Evolutionary conservation across 2,888 invertebrate species (phyloP), one percentile per base, ranked within the genome.

Genomic region (Mylabris sibirica): DNA sequence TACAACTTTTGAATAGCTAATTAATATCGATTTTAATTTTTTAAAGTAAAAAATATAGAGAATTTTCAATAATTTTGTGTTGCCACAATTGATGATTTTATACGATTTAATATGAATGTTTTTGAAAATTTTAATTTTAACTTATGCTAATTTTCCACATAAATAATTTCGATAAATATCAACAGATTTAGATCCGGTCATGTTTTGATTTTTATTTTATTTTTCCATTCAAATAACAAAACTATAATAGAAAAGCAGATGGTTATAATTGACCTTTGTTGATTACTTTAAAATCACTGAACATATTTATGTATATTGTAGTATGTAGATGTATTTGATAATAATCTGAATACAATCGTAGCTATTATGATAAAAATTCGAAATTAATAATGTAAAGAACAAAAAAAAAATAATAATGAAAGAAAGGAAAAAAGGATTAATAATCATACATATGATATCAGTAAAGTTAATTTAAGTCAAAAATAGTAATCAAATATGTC

Each of bases 401-500:
- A 53, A 53, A 22, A 11, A 11, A 11, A 12, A 22, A 53, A 53
- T 12, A 12, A 53, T 22, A 1, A 22, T 8, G 17, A 57, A 26
- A 57, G 3, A 26, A 57, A 11, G 14, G 11, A 57, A 5, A 12
- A 53, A 14, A 3, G 26, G 14, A 26, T 14, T 57, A 24, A 57
- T 57, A 57, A 26, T 57, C 57, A 57, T 57, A 57, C 24, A 26
- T 26, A n/a, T n/a, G n/a, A n/a, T n/a, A 57, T 22, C 2, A 11
- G 24, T 26, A 26, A 30, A 30, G 5, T 57, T 57, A 26, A 20
- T 49, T 49, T 22, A 49, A 57, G 26, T 57, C 57, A 26, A 26
- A 57, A 57, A 57, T 53, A 26, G 14, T 57, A 57, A 57, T 57
- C 57, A 57, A 57, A 57, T 57, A 57, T 26, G 57, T 57, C 57